Evolutionary conservation across 2,797 vertebrate species (phyloP), one percentile per base, ranked within the genome.

Genomic region (Helarctos malayanus): DNA sequence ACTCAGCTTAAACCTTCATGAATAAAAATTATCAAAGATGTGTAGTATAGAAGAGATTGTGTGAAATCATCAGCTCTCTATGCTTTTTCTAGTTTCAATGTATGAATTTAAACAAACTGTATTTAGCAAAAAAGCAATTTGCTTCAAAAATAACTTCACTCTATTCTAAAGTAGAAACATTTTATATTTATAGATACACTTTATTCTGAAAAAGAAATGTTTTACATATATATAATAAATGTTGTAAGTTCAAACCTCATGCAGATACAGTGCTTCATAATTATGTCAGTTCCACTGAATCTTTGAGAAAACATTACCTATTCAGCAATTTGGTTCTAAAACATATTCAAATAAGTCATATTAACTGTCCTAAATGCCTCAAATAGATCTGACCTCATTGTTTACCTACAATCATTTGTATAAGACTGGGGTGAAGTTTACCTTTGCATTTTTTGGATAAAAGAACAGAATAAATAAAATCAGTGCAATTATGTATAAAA

Each of bases 1-100:
- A 71, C n/a, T 35, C 45, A 97, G 85, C 97, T 98, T 97, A 96
- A 98, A 95, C 52, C 27, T 78, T 97, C 10, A 93, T 97, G 84
- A 97, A 98, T 97, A 98, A 98, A 95, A 97, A 95, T 98, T 97
- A 96, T 97, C 93, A 97, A 98, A 98, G 84, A 32, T 35, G 98
- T 97, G 91, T 65, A 7, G 95, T 95, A 87, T 93, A 88, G 75
- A 75, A 76, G 96, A 89, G 96, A 92, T 88, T 86, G 89, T 96
- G 59, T 91, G 97, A 98, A 97, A 94, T 16, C 73, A 93, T 87
- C 86, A 95, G 61, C 38, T 82, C 63, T 11, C 12, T 88, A 0
- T 80, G 65, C 68, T 76, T 91, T 96, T 98, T 97, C 87, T 75
- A 93, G 81, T 76, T 96, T 89, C 90, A 92, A 65, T 95, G 41